Conservation (phyloP, 2,113 vertebrate genomes). For the Hippopotamus amphibius region DNA sequence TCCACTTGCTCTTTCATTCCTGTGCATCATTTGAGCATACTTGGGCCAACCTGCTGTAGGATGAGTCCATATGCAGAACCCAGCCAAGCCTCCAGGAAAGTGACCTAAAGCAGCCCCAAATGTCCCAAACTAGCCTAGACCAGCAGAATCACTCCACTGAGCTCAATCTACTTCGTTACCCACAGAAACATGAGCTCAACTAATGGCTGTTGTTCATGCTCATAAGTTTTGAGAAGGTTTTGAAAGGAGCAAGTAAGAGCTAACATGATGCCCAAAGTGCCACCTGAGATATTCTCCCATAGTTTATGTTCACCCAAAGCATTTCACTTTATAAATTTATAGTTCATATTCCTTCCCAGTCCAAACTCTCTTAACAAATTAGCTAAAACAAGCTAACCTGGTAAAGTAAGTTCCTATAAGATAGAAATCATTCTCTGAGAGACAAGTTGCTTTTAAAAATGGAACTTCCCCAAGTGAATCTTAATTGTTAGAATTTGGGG, state of each 20-base stretch:
- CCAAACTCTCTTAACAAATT: neutral
- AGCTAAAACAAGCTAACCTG: neutral
- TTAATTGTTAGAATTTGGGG: constrained; percentile 12
- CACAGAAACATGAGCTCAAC: neutral
- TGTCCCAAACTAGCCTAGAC: neutral
- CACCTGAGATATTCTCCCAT: neutral
- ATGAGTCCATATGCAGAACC: neutral
- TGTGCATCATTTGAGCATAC: neutral
- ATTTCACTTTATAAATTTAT: neutral
- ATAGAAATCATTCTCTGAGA: neutral
- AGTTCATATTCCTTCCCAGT: neutral
- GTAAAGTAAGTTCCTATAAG: neutral
- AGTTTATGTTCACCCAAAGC: neutral
- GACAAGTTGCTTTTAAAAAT: neutral
- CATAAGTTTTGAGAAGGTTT: neutral
- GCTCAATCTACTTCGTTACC: neutral
- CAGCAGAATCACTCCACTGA: neutral
- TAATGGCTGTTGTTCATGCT: neutral
- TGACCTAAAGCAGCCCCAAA: neutral
- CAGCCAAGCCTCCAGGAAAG: neutral
- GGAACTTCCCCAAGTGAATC: neutral
- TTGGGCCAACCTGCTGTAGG: neutral
- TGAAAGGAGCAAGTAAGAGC: neutral
- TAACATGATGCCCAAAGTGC: neutral
- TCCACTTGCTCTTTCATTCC: neutral